Base-by-base conservation (phyloP, 2,797 vertebrate genomes). In the Bradypodion pumilum region DNA sequence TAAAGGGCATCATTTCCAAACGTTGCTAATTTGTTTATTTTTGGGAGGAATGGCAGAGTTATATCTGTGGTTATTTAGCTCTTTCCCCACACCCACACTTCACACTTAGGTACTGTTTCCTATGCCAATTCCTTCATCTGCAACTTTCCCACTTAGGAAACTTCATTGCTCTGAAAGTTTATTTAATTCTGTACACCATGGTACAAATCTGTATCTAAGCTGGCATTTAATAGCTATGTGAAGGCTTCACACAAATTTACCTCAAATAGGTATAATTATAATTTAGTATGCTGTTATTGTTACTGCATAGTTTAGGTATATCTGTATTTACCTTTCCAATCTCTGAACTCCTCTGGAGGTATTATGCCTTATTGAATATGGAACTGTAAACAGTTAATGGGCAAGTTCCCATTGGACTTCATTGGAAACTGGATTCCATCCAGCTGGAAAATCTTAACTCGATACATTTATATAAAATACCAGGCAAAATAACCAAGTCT, bases 371-470 rank as follows among this genome's bases (percentile, higher is more conserved):
- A 66, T 35, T 66, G 62, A 65, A 66, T 35, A 35, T 66, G 42
- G 62, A 78, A 66, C 16, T 66, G 62, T 78, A 46, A 78, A 78
- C 49, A 66, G 42, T 66, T 49, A 65, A 78, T 32, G 7, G 65
- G 65, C 44, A 78, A 65, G 21, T 66, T 78, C 42, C 66, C 44
- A 66, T 29, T 35, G 62, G n/a, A 66, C 29, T 78, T 44, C 72
- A 65, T 16, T 82, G 60, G 72, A 74, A 82, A 75, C 73, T 75
- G 60, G 74, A 66, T 42, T 66, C 12, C 25, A 66, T 52, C 72
- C 73, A 74, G 25, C 10, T 65, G 44, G 46, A 75, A 74, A 75
- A 75, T 82, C 81, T 9, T 9, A 52, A 40, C 29, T 59, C 42
- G 66, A 72, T 81, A 27, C 62, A 66, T 49, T 21, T 82, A 40